Evolutionary conservation across 2,888 invertebrate genomes (phyloP), one percentile per base, ranked within the genome.

Genomic region (Pherbina coryleti): DNA sequence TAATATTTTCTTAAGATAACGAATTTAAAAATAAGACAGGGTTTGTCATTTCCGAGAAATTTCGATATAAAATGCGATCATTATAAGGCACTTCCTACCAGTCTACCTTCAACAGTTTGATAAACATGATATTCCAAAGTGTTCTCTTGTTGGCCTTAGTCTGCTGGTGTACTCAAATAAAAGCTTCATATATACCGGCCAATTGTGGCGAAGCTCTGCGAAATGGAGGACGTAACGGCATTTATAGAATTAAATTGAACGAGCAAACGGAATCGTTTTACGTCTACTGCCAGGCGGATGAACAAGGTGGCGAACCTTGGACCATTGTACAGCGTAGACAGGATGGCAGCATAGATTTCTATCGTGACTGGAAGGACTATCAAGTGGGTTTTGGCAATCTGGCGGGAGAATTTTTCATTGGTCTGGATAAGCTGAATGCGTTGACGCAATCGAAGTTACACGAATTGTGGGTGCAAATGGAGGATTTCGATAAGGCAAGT

Each of bases 371-470:
- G 93, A 84, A 90, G 0, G 92, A 92, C 73, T 94, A 94, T 84
- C 92, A 92, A 82, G 85, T 90, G 71, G 93, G 94, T 8, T 94
- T 94, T 83, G 94, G 93, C 0, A 93, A 93, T 84, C 87, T 93
- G 9, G 92, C 91, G 0, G 91, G 92, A 1, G 93, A 94, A 84
- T 93, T 93, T 85, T 94, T 93, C 93, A 88, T 93, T 11, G 93
- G 93, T 1, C 85, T 93, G 79, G 93, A 93, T 81, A 92, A 93
- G 81, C 88, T 93, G 3, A 91, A 92, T 85, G 91, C 88, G 9
- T 72, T 81, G 51, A 82, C 81, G 14, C 78, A 79, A 25, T 81
- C 83, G 14, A 78, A 87, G 82, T 86, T 91, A 19, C 89, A 91
- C 78, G 91, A 93, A 83, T 85, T 93, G 76, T 87, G 93, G 69